Conservation (phyloP, 2,113 vertebrate species). For the Budorcas taxicolor region DNA sequence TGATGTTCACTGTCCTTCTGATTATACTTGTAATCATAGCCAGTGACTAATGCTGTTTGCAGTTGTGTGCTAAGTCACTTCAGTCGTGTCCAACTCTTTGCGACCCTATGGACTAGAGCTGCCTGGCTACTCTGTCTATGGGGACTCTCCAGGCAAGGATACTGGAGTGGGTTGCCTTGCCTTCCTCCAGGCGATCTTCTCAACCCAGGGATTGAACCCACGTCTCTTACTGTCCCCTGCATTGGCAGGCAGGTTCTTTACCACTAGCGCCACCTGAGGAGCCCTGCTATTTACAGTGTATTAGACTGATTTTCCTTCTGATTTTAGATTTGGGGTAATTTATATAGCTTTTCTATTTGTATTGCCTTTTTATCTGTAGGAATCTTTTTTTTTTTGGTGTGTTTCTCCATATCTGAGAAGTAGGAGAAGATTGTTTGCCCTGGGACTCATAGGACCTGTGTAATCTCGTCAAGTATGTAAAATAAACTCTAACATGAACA, state of each 20-base stretch:
- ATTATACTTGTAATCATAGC: not conserved
- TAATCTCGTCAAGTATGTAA: not conserved
- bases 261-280: not conserved
- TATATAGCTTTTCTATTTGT: not conserved
- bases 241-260: not conserved
- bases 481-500: not conserved
- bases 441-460: not conserved
- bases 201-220: not conserved
- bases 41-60: not conserved
- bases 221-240: not conserved
- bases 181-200: not conserved
- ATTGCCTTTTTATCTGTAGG: not conserved
- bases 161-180: not conserved
- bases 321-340: not conserved
- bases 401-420: not conserved
- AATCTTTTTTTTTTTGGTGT: not conserved
- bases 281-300: not conserved
- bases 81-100: accelerated
- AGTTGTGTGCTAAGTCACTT: not conserved
- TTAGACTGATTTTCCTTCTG: not conserved
- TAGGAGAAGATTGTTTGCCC: not conserved
- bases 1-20: not conserved
- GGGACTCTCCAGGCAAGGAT: not conserved
- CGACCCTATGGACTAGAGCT: not conserved
- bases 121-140: not conserved